Base-by-base conservation (phyloP, 2,888 invertebrate species). In the Tuberolachnus salignus region DNA sequence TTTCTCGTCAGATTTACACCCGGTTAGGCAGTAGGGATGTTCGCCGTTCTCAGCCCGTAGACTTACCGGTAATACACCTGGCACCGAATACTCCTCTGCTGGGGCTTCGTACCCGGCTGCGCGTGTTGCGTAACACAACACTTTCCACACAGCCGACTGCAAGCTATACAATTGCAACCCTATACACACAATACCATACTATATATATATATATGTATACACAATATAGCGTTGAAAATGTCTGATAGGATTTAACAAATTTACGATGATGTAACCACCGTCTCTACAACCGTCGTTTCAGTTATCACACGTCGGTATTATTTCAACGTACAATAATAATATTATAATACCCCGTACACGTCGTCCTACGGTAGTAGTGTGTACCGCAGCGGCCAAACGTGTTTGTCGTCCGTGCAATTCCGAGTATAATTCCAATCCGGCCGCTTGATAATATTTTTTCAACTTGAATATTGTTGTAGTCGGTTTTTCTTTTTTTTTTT, bases 161-260 rank as follows among this genome's bases (percentile, higher is more conserved):
- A 46, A 44, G 23, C 46, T 34, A 34, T 34, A 34, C 34, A 34
- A 34, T 55, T 46, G 55, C 53, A 74, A 64, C 64, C 74, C n/a
- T 46, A 63, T 42, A 63, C 19, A 63, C 19, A 34, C 6, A 34
- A 34, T 34, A 34, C 34, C 3, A 34, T 6, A 34, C 3, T 34
- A 6, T 34, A 34, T 6, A 6, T 34, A 51, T 46, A 46, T 44
- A 44, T 44, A 44, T 44, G 10, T 44, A 44, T 44, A 13, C 10
- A 46, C 34, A 13, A 26, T 46, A 26, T 69, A 21, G 26, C 26
- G 46, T 26, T 49, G 16, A 16, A 49, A 57, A 75, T 34, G 57
- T 57, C 74, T 74, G 74, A 64, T 66, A 57, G 64, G 75, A 57
- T 75, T 67, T 66, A 57, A n/a, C n/a, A n/a, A 75, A 67, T 66